Percentiles rank a stretch among this genome's conserved stretches.
phyloP scores from a whole-genome alignment of 23 tunicate species.

The Trididemnum miniatum region DNA sequence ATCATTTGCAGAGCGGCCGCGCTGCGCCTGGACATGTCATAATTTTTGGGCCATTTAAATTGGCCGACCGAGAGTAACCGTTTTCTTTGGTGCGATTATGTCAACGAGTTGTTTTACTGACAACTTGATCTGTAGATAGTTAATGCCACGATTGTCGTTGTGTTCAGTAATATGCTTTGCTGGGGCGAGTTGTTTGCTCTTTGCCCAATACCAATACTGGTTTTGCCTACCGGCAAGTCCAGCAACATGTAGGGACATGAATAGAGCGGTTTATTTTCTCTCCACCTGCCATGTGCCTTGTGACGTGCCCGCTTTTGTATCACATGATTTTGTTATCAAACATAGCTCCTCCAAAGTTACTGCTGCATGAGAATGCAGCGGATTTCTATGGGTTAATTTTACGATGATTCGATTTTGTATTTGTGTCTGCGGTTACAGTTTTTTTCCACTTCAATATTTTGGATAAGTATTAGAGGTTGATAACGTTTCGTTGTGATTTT shows the following conservation, averaged over 20 bases:
- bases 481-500: no score
- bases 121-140: not conserved
- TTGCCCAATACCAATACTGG: not conserved
- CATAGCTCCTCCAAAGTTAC: no score
- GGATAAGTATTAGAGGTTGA: no score
- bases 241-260: not conserved
- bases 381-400: no score
- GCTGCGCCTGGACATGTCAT: not conserved
- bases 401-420: no score
- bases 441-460: no score
- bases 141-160: no score
- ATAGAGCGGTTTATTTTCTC: not conserved
- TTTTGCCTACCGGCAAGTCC: not conserved
- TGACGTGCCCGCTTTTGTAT: not conserved
- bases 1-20: no score
- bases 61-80: not conserved
- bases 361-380: no score
- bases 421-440: no score
- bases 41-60: not conserved
- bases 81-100: not conserved
- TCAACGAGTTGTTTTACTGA: not conserved
- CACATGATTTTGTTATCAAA: slow-evolving; percentile 11
- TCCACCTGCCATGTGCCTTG: slow-evolving; percentile 1
- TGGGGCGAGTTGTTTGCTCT: not conserved
- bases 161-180: no score